Evolutionary conservation across 2,888 invertebrate genomes (phyloP).

Genomic region (Andrena praecox): DNA sequence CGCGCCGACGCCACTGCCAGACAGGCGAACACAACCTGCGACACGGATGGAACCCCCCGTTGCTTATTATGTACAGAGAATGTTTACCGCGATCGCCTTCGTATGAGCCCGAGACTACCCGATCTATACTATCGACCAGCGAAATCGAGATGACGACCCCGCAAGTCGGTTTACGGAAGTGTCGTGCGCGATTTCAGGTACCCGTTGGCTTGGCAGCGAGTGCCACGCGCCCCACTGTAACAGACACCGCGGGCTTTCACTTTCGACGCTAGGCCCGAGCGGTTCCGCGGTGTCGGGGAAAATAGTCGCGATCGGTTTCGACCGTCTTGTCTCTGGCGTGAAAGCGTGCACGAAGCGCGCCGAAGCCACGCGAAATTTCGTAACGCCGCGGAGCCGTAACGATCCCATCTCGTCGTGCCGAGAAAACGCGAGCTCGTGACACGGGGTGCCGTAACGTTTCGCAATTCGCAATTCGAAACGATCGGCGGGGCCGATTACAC

Average conservation of each 20-base stretch:
- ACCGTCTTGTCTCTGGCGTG: background rate
- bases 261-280: constrained; percentile 72
- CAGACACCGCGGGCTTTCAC: constrained; percentile 79
- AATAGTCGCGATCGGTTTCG: constrained; percentile 25
- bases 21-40: constrained; percentile 84
- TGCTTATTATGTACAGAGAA: background rate
- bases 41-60: background rate
- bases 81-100: background rate
- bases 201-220: constrained; percentile 64
- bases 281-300: constrained; percentile 27
- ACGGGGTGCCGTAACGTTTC: constrained; percentile 78
- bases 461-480: constrained; percentile 82
- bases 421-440: constrained; percentile 9
- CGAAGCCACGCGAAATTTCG: constrained; percentile 31
- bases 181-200: constrained; percentile 46
- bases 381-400: constrained; percentile 6
- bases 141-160: constrained; percentile 34
- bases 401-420: background rate
- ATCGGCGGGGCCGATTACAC: constrained; percentile 77
- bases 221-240: constrained; percentile 50
- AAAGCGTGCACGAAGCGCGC: constrained; percentile 18
- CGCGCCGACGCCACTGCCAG: constrained; percentile 84
- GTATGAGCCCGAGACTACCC: background rate
- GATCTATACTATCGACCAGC: constrained; percentile 1
- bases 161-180: constrained; percentile 64